Evolutionary conservation across 2,113 vertebrate genomes (phyloP).

Genomic region (Lophochroa leadbeateri): DNA sequence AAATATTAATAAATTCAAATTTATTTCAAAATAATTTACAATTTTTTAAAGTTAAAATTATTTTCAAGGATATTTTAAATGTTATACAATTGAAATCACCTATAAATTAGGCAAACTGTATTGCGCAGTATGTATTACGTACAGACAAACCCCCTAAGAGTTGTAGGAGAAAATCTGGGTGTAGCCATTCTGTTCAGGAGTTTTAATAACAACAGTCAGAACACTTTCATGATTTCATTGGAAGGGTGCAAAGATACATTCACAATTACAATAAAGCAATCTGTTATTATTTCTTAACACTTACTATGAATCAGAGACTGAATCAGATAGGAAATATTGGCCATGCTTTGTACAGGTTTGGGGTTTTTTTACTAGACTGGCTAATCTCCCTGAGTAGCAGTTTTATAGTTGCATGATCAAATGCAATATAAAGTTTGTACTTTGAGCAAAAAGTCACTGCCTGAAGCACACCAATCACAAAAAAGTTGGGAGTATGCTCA

Average conservation of each 20-base stretch:
- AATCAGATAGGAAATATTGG: not conserved
- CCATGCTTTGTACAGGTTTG: not conserved
- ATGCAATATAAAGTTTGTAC: not conserved
- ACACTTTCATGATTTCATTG: not conserved
- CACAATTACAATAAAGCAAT: fast-evolving
- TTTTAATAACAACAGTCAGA: not conserved
- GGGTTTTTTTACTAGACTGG: not conserved
- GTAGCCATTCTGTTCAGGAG: not conserved
- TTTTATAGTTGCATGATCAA: not conserved
- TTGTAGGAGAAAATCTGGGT: not conserved
- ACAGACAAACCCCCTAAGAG: not conserved
- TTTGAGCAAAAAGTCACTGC: not conserved
- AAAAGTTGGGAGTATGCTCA: not conserved
- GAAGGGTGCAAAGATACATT: not conserved
- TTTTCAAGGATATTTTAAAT: not conserved
- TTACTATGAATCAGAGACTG: not conserved
- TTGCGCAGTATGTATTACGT: not conserved
- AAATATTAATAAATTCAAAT: not conserved
- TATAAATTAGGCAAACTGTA: not conserved
- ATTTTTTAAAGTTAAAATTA: not conserved
- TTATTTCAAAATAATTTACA: not conserved
- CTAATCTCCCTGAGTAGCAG: not conserved
- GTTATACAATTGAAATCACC: fast-evolving
- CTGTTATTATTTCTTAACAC: not conserved
- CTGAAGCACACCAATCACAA: not conserved